phyloP scores from a whole-genome alignment of 2,113 vertebrate species.

The Procavia capensis region DNA sequence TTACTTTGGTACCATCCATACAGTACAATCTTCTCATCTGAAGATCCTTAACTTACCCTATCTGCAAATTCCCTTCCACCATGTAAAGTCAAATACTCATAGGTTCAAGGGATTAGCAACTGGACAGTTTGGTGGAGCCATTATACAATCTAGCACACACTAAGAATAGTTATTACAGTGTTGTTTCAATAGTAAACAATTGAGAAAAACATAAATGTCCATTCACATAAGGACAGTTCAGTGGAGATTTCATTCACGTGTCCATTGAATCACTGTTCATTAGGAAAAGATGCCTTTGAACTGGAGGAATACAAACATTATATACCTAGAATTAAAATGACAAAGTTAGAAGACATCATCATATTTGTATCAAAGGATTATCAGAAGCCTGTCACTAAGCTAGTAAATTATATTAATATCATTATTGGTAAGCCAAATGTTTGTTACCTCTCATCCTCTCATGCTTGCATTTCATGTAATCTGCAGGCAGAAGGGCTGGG shows the following conservation, averaged over 20 bases:
- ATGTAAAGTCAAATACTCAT: background rate
- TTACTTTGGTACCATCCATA: background rate
- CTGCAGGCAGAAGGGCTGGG: background rate
- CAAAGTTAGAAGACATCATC: background rate
- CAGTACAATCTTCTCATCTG: background rate
- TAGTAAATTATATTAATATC: background rate
- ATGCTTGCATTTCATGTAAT: background rate
- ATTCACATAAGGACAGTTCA: background rate
- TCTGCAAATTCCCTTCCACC: background rate
- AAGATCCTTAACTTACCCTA: background rate
- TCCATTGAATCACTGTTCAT: background rate
- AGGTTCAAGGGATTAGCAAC: background rate
- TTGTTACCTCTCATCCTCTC: background rate
- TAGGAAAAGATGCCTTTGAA: background rate
- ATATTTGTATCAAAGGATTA: background rate
- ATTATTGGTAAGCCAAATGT: background rate
- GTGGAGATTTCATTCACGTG: too few species aligned
- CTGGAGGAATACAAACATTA: background rate
- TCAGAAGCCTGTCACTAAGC: background rate
- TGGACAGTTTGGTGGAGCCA: background rate
- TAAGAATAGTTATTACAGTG: background rate
- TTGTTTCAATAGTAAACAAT: background rate
- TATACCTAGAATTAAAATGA: background rate
- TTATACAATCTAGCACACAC: background rate
- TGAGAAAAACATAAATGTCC: background rate